Conservation (phyloP, 2,888 invertebrate species). For the Protonemura montana region DNA sequence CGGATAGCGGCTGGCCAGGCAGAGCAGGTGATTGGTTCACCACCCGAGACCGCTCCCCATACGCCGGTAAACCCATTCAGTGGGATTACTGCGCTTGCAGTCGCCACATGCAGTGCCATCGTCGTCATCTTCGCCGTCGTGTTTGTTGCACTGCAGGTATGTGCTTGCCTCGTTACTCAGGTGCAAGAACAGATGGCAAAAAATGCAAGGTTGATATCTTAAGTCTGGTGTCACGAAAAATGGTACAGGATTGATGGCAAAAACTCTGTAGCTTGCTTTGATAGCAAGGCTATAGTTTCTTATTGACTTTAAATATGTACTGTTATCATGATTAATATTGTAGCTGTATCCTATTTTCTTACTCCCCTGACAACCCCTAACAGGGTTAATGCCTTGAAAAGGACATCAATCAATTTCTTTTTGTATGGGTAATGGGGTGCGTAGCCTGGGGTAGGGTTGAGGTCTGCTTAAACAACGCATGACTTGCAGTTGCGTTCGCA, state of each 20-base stretch:
- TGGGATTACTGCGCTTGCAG: constrained; percentile 71
- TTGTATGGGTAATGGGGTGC: no score
- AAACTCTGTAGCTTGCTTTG: no score
- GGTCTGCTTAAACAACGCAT: not conserved
- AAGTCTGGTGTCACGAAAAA: not conserved
- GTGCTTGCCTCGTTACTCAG: no score
- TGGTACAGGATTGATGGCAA: no score
- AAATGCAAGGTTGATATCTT: not conserved
- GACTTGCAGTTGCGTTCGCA: constrained; percentile 51
- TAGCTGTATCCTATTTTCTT: no score
- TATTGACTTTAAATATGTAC: no score
- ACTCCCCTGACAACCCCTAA: no score
- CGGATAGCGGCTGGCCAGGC: constrained; percentile 66
- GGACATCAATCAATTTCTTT: no score
- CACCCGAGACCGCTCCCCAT: constrained; percentile 41
- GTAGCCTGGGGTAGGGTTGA: no score
- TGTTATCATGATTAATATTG: no score
- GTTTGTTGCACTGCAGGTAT: constrained; percentile 76
- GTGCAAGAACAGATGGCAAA: not conserved
- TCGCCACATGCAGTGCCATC: constrained; percentile 73
- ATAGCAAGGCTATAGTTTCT: no score
- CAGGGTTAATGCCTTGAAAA: no score
- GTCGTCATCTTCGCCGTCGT: constrained; percentile 74
- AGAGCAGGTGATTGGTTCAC: constrained; percentile 51
- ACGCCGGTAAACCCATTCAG: constrained; percentile 63